Base-by-base conservation (phyloP, 1,140 invertebrate genomes). In the Cyclina sinensis region DNA sequence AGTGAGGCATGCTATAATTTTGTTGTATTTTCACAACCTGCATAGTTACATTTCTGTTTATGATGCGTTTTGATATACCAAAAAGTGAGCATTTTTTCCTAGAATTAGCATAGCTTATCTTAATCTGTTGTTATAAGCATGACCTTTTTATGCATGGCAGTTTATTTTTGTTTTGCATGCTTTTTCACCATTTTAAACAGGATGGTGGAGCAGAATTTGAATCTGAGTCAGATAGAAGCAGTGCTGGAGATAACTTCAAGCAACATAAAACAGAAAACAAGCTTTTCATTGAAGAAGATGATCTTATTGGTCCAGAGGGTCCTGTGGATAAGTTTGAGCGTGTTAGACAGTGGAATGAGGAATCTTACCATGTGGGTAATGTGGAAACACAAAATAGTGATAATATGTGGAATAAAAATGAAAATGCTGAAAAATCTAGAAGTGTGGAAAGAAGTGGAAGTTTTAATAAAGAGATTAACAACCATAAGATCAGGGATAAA, bases 401-500 rank as follows among this genome's bases (percentile, higher is more conserved):
- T 51, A 79, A 27, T 12, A 27, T 48, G 21, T 18, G 76, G 76
- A 30, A 54, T 79, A 35, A 48, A 35, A 48, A 51, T 18, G 48
- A 62, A 59, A 54, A 27, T 62, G 24, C 16, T 62, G 78, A 81
- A 59, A 68, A 62, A 65, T 82, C 80, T n/a, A 48, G 16, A 39
- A 37, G 43, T 76, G 51, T 82, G 12, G 80, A 62, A 18, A 35
- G 39, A 24, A 43, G 57, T 82, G 12, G 54, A 18, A 48, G 57
- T 59, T 27, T 46, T 30, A 21, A n/a, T n/a, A 85, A 76, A 30
- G 62, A 74, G 24, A 65, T 79, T 32, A 79, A 65, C 76, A 86
- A 76, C 43, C 79, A 86, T 35, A 88, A 82, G 30, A 82, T 88
- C 18, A 81, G 32, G 65, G 86, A 88, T 57, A 88, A 74, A 46